Conservation (phyloP, 2,113 vertebrate genomes). For the Myanophis thanlyinensis region DNA sequence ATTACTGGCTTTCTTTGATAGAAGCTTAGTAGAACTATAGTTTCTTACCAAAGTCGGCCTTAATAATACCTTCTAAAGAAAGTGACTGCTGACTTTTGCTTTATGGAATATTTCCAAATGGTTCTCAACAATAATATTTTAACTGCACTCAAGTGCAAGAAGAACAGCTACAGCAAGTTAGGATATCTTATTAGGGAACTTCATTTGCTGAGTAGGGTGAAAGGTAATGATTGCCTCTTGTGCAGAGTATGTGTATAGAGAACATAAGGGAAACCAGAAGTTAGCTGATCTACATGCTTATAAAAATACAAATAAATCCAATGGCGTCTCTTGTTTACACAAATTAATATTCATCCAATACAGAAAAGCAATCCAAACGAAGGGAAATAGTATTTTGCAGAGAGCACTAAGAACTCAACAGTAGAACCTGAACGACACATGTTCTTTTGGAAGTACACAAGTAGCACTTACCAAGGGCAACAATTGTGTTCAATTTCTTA, state of each 20-base stretch:
- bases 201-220: background rate
- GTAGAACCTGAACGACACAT: background rate
- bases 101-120: background rate
- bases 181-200: background rate
- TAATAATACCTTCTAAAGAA: background rate
- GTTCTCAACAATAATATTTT: background rate
- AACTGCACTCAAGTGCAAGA: background rate
- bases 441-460: background rate
- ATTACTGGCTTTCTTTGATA: background rate
- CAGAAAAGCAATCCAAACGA: background rate
- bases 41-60: background rate
- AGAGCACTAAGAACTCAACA: background rate
- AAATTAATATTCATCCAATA: background rate
- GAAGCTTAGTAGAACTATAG: background rate
- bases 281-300: background rate
- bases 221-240: background rate
- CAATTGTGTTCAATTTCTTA: background rate
- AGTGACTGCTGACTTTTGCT: background rate
- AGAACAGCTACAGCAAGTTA: background rate
- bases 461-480: background rate
- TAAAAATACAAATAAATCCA: background rate
- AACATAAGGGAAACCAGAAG: background rate
- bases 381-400: background rate
- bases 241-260: background rate
- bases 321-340: background rate